Base-by-base conservation (phyloP, 2,797 vertebrate species). In the Aselliscus stoliczkanus region DNA sequence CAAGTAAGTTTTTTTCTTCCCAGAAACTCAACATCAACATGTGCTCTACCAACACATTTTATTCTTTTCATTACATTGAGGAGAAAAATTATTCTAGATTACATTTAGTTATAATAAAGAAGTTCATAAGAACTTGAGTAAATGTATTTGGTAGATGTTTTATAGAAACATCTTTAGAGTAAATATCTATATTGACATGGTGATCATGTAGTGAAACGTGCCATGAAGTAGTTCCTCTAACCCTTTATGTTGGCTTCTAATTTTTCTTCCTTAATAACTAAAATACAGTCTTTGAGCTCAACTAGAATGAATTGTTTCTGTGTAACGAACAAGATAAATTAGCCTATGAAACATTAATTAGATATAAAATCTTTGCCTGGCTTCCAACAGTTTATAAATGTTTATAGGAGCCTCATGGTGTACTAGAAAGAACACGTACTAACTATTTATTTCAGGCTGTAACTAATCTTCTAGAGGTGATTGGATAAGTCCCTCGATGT, bases 321-420 rank as follows among this genome's bases (percentile, higher is more conserved):
- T 58, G 34, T 93, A 88, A 96, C 69, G 64, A 88, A 86, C 11
- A 90, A 93, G 95, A 94, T 76, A 83, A 93, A 97, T 75, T 84
- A 67, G 76, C 89, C 90, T 94, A 85, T 94, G 94, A 96, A 96
- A 93, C 62, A 90, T 94, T 88, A 72, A 85, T 56, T 58, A 69
- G 79, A 87, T 89, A 80, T 54, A 76, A 96, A 88, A 94, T 58
- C 72, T 94, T 87, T 93, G 54, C 72, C 65, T 85, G 76, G 67
- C 34, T 96, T 72, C 67, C 67, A 93, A n/a, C 11, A 84, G 47
- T 95, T 90, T 92, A 42, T 88, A 75, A 96, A 90, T 92, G 72
- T 80, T 88, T 94, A 91, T 11, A 65, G 88, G 85, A 77, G 17
- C 69, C 58, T 88, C 17, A 11, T 62, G 21, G 25, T 72, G 14